Evolutionary conservation across 37 sponge, comb jelly and placozoan species (phyloP).

Genomic region (Halichondria panicea): DNA sequence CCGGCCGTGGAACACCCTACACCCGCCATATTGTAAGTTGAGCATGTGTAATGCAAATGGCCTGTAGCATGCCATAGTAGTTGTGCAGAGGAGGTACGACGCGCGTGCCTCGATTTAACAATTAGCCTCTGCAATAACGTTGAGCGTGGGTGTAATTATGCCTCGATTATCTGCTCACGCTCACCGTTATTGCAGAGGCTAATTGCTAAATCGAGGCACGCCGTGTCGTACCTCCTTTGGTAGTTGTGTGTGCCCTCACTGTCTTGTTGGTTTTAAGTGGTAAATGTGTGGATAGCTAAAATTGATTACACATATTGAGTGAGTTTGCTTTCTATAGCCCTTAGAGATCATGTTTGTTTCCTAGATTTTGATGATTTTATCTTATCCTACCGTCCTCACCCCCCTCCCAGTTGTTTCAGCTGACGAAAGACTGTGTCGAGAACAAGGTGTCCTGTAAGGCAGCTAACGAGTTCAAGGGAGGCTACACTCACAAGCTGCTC

Average conservation of each 20-base stretch:
- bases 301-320: too few species aligned
- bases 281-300: too few species aligned
- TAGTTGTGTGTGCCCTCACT: too few species aligned
- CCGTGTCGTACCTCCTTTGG: too few species aligned
- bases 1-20: slow-evolving; percentile 45
- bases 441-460: slow-evolving; percentile 28
- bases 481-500: slow-evolving; percentile 58
- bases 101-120: neutral
- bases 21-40: slow-evolving; percentile 61
- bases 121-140: too few species aligned
- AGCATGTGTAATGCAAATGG: too few species aligned
- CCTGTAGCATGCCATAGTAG: neutral
- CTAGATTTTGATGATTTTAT: neutral
- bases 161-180: neutral
- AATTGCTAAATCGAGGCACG: too few species aligned
- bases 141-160: too few species aligned
- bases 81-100: neutral
- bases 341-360: neutral
- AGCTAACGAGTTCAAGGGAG: slow-evolving; percentile 76
- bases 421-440: slow-evolving; percentile 19
- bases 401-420: slow-evolving; percentile 50
- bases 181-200: too few species aligned
- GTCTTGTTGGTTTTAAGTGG: too few species aligned
- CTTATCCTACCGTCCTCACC: neutral
- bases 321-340: too few species aligned